phyloP scores from a whole-genome alignment of 2,888 invertebrate species.

The Dicyrtomina minuta region DNA sequence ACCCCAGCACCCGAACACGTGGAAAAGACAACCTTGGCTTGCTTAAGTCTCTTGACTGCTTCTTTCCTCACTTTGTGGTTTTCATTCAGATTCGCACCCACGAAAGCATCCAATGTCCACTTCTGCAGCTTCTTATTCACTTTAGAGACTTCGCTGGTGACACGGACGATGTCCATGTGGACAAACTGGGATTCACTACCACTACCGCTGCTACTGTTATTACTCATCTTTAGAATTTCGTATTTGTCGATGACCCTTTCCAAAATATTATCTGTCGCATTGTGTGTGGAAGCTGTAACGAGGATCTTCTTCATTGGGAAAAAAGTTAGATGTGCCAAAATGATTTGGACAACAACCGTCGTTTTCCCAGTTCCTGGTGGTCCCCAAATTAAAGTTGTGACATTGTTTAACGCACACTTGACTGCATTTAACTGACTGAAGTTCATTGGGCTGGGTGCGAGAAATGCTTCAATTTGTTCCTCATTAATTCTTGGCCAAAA shows the following conservation, averaged over 20 bases:
- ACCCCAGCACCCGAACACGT: conserved; percentile 37
- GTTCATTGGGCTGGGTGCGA: not conserved
- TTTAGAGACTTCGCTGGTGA: conserved; percentile 24
- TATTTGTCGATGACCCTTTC: conserved; percentile 26
- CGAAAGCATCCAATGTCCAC: conserved; percentile 30
- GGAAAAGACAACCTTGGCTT: conserved; percentile 25
- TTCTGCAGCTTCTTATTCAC: conserved; percentile 15
- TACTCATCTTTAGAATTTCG: no score
- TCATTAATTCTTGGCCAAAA: not conserved
- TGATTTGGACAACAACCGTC: conserved; percentile 27
- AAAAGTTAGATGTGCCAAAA: conserved; percentile 6
- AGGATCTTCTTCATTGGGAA: conserved; percentile 15
- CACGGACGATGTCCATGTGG: conserved; percentile 14
- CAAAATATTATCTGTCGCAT: conserved; percentile 37
- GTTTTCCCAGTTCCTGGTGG: conserved; percentile 40
- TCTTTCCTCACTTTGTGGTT: conserved; percentile 24
- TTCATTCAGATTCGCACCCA: conserved; percentile 18
- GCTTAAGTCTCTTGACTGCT: conserved; percentile 3
- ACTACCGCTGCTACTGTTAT: not conserved
- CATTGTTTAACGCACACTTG: conserved; percentile 13
- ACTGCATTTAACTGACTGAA: conserved; percentile 20
- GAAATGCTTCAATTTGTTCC: not conserved
- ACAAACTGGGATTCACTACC: not conserved
- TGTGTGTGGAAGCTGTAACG: conserved; percentile 35
- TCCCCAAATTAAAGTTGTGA: conserved; percentile 32